Percentiles rank a stretch among this genome's conserved stretches.
Conservation (phyloP, 2,888 invertebrate species). For the Bursaphelenchus okinawaensis region DNA sequence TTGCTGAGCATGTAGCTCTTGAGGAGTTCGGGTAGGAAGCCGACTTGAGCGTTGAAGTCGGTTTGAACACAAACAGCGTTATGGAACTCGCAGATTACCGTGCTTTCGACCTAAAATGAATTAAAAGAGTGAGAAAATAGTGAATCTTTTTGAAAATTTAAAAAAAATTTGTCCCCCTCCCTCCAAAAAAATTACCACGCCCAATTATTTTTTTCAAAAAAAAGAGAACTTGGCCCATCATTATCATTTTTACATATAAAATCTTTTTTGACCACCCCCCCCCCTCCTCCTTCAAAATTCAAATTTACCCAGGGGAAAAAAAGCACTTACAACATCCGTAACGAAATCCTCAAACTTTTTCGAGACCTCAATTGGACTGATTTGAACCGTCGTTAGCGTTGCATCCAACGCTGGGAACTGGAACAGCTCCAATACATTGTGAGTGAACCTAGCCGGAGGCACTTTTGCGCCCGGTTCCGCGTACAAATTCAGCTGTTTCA, state of each 20-base stretch:
- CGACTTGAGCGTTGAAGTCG: conserved; percentile 88
- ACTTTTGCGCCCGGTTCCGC: background rate
- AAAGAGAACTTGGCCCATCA: background rate
- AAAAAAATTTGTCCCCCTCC: background rate
- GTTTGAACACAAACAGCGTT: conserved; percentile 74
- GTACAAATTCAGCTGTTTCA: conserved; percentile 23
- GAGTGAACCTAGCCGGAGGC: conserved; percentile 14
- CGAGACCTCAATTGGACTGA: conserved; percentile 13
- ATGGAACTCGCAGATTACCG: conserved; percentile 95
- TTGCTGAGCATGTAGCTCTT: conserved; percentile 73
- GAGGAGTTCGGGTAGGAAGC: conserved; percentile 87
- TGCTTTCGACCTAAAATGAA: conserved; percentile 71
- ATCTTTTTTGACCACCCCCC: too few relatives aligned
- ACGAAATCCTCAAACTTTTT: background rate
- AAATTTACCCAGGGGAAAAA: too few relatives aligned
- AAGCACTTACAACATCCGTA: background rate
- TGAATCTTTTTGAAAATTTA: background rate
- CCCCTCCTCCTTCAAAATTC: too few relatives aligned
- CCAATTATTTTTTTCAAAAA: background rate
- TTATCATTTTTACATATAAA: background rate
- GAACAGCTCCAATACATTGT: conserved; percentile 47
- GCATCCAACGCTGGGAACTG: conserved; percentile 51
- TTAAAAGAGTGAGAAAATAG: background rate
- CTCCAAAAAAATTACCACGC: background rate
- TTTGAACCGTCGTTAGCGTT: conserved; percentile 28